Evolutionary conservation across 2,888 invertebrate genomes (phyloP).

Genomic region (Hydrotaea cyrtoneurina): DNA sequence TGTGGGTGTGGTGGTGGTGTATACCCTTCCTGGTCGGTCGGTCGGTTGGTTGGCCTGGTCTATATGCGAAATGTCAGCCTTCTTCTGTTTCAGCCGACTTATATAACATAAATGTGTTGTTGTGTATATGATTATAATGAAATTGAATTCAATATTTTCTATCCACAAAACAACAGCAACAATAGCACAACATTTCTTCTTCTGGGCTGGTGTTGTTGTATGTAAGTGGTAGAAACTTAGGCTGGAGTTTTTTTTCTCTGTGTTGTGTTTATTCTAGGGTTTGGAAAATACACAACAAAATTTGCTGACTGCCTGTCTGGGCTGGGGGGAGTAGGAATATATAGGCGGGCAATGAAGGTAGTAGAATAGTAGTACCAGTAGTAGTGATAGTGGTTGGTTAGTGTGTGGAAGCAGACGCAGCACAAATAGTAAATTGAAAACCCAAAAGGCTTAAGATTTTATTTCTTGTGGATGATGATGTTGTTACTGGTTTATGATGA

Average conservation of each 20-base stretch:
- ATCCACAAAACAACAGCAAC: neutral
- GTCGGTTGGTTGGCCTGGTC: too few relatives aligned
- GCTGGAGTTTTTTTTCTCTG: too few relatives aligned
- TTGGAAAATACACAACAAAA: neutral
- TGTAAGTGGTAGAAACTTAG: neutral
- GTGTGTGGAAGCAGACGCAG: too few relatives aligned
- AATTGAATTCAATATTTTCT: slow-evolving; percentile 19
- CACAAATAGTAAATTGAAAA: slow-evolving; percentile 25
- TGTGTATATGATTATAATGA: slow-evolving; percentile 4
- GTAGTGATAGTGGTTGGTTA: neutral
- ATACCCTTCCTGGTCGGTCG: slow-evolving; percentile 36
- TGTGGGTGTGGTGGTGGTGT: slow-evolving; percentile 8
- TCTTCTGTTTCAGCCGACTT: neutral
- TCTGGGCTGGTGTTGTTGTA: neutral
- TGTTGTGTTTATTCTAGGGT: neutral
- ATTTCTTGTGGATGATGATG: slow-evolving; percentile 6
- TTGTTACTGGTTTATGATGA: neutral
- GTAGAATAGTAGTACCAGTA: neutral
- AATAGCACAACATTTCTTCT: neutral
- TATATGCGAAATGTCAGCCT: neutral
- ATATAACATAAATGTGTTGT: neutral
- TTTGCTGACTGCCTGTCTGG: neutral
- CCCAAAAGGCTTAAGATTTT: slow-evolving; percentile 46
- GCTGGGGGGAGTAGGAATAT: neutral
- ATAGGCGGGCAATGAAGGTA: neutral